phyloP scores from a whole-genome alignment of 2,797 vertebrate genomes.

The Acomys russatus region DNA sequence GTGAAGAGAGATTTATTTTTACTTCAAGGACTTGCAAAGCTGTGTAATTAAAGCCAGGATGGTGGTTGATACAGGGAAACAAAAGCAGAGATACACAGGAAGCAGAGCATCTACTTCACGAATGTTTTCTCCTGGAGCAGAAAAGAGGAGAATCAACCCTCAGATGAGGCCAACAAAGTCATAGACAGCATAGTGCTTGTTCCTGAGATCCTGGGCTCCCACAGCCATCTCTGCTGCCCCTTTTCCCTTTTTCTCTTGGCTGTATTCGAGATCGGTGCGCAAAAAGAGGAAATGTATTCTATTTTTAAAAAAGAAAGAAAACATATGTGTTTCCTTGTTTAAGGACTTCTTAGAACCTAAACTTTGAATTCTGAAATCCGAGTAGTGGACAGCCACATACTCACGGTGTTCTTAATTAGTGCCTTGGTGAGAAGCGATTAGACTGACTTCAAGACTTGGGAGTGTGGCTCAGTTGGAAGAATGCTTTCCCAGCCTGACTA shows the following conservation, averaged over 20 bases:
- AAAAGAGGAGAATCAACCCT: background rate
- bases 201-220: background rate
- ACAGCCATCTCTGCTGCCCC: background rate
- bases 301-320: background rate
- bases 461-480: background rate
- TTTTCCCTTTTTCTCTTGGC: background rate
- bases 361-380: background rate
- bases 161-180: background rate
- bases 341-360: background rate
- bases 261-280: background rate
- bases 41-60: conserved; percentile 70
- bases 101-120: conserved; percentile 3
- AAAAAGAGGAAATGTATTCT: background rate
- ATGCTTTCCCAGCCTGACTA: background rate
- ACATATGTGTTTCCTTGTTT: background rate
- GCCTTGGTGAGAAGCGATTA: background rate
- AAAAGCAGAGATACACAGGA: conserved; percentile 68
- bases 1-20: conserved; percentile 52
- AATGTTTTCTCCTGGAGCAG: conserved; percentile 32
- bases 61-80: background rate
- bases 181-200: background rate
- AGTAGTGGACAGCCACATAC: background rate
- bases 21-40: conserved; percentile 51
- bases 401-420: background rate
- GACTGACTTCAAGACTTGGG: background rate